Percentiles rank a stretch among this genome's conserved stretches.
phyloP scores from a whole-genome alignment of 2,113 vertebrate species.

The Mugil cephalus region DNA sequence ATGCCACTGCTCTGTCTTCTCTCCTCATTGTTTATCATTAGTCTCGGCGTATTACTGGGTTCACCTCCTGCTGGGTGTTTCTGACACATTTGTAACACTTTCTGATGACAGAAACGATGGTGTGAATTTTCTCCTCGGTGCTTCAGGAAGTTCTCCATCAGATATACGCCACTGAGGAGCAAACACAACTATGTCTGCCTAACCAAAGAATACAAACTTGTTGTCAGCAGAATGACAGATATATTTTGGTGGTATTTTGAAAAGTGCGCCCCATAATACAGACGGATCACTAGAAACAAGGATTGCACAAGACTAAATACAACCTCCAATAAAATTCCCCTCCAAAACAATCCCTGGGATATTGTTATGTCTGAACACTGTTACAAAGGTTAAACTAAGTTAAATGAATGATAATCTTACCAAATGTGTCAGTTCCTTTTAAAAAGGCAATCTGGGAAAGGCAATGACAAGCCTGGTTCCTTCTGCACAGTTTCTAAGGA shows the following conservation, averaged over 20 bases:
- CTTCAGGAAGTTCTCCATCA: conserved; percentile 54
- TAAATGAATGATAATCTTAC: conserved; percentile 47
- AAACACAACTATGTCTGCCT: neutral
- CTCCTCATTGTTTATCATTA: conserved; percentile 49
- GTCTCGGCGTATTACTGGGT: conserved; percentile 19
- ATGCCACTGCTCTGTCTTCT: conserved; percentile 16
- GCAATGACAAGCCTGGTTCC: conserved; percentile 29
- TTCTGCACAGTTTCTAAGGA: conserved; percentile 19
- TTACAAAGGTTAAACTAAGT: conserved; percentile 17
- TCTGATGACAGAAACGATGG: conserved; percentile 9
- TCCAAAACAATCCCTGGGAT: too few relatives aligned
- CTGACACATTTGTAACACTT: conserved; percentile 34
- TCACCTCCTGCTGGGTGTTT: conserved; percentile 4
- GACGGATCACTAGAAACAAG: too few relatives aligned
- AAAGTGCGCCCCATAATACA: too few relatives aligned
- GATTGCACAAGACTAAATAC: neutral
- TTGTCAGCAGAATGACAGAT: neutral
- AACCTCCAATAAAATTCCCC: neutral
- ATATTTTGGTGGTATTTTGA: neutral
- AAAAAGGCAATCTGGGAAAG: conserved; percentile 35
- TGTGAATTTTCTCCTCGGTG: neutral
- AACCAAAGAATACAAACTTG: neutral
- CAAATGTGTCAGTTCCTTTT: conserved; percentile 33
- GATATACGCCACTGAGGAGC: neutral
- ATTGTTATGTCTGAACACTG: conserved; percentile 1